These are phyloP conservation scores for Drosophila varians DNA, from an alignment of 1,140 invertebrate genomes.

Conservation along the genomic window DNA sequence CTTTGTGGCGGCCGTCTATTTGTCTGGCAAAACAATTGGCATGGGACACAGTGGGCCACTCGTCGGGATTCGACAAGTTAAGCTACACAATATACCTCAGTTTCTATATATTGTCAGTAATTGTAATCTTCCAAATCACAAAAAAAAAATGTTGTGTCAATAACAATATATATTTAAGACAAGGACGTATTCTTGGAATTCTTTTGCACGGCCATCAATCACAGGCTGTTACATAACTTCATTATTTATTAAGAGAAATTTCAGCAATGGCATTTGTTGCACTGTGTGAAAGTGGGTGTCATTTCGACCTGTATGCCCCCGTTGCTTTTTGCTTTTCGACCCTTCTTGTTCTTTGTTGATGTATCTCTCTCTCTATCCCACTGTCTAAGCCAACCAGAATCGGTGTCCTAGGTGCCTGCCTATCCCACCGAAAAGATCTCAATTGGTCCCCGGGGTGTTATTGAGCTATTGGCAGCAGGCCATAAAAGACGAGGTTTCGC, in stretches of 20 bases:
- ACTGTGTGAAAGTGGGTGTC: constrained; percentile 1
- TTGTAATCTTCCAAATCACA: background rate
- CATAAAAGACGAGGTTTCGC: constrained; percentile 40
- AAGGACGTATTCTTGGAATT: background rate
- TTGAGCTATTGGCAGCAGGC: constrained; percentile 76
- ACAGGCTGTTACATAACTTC: background rate
- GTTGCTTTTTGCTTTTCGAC: background rate
- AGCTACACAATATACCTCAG: background rate
- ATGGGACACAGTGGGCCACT: constrained; percentile 24
- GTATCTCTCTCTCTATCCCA: background rate
- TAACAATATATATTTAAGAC: background rate
- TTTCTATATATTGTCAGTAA: background rate
- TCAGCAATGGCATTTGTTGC: background rate
- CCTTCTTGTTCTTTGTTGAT: background rate
- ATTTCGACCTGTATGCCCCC: constrained; percentile 10
- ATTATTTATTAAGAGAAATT: background rate
- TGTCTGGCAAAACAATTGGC: constrained; percentile 57
- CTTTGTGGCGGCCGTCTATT: constrained; percentile 44
- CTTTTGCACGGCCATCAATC: background rate
- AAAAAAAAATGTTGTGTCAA: too few species aligned
- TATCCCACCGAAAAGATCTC: constrained; percentile 74
- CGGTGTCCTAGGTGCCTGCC: constrained; percentile 39
- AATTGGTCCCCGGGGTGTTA: constrained; percentile 78
- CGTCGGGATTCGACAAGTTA: background rate
- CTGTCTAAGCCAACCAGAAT: constrained; percentile 14